These are phyloP conservation scores for Chondrilla cf. caribensis DNA, from an alignment of 37 sponge, comb jelly and placozoan genomes.

Conservation along the genomic window DNA sequence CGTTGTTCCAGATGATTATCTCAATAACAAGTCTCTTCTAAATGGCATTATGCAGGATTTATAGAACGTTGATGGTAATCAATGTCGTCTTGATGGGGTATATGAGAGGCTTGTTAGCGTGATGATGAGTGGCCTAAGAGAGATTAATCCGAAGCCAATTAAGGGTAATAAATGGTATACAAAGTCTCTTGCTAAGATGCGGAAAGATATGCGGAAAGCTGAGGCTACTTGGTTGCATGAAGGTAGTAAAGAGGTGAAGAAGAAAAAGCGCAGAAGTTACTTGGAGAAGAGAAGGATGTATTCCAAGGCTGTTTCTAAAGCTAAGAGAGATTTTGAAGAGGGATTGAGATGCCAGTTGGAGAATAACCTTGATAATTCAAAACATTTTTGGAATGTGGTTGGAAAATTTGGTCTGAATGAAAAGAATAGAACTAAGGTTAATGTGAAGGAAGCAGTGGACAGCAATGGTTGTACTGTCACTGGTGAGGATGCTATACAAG, in stretches of 20 bases:
- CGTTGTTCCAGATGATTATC: not conserved
- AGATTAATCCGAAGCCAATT: not conserved
- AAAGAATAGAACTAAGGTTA: not conserved
- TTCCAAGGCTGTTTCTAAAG: not conserved
- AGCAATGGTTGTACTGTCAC: not conserved
- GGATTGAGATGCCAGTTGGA: not conserved
- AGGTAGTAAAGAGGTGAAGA: not conserved
- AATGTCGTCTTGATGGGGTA: not conserved
- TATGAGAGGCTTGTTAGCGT: not conserved
- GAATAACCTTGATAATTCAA: not conserved
- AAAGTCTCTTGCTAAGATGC: not conserved
- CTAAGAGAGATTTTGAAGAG: not conserved
- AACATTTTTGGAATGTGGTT: not conserved
- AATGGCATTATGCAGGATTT: not conserved
- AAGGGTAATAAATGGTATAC: not conserved
- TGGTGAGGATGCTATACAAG: not conserved
- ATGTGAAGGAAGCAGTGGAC: not conserved
- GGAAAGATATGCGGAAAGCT: not conserved
- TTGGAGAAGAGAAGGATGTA: not conserved
- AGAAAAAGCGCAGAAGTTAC: not conserved
- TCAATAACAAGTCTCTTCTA: not conserved
- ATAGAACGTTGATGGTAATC: not conserved
- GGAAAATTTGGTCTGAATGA: not conserved
- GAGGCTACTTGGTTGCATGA: not conserved
- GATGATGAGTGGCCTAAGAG: not conserved